These are phyloP conservation scores for Drosophila kohkoa DNA, from an alignment of 1,140 invertebrate genomes.

Conservation along the genomic window DNA sequence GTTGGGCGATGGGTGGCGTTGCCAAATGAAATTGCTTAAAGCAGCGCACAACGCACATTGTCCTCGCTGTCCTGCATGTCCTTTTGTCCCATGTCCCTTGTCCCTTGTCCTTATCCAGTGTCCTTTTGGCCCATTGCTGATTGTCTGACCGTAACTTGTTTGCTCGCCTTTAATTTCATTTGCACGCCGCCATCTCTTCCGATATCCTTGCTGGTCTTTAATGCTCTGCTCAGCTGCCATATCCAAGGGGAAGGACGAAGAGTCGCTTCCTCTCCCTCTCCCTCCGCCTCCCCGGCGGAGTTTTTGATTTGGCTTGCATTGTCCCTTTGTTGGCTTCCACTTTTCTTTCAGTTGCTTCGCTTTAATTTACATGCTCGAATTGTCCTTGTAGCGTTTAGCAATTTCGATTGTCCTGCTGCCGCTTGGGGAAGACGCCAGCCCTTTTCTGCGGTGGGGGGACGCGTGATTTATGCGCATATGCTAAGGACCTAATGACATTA, in stretches of 20 bases:
- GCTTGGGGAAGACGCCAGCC: constrained; percentile 13
- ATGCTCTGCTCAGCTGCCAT: constrained; percentile 20
- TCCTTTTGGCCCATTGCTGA: constrained; percentile 71
- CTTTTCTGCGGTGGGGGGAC: constrained; percentile 19
- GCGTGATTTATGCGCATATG: constrained; percentile 82
- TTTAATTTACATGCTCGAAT: constrained; percentile 84
- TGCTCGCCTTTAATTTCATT: constrained; percentile 84
- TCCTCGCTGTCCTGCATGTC: constrained; percentile 9
- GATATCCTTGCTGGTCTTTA: constrained; percentile 48
- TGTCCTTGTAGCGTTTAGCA: constrained; percentile 83
- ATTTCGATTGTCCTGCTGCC: constrained; percentile 71
- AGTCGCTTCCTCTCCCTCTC: not conserved
- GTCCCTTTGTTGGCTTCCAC: constrained; percentile 37
- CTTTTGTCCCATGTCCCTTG: constrained; percentile 23
- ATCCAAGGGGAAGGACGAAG: constrained; percentile 2
- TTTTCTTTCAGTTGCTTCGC: constrained; percentile 42
- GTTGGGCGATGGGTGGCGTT: constrained; percentile 41
- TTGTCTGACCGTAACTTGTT: constrained; percentile 84
- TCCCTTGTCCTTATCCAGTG: constrained; percentile 59
- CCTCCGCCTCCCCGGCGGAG: not conserved
- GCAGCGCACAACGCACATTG: constrained; percentile 54
- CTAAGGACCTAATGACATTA: constrained; percentile 47
- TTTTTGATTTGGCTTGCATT: constrained; percentile 28
- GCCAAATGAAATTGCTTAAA: constrained; percentile 78
- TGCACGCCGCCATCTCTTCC: constrained; percentile 55